Conservation (phyloP, 2,797 vertebrate species). For the Sebastes iracundus region DNA sequence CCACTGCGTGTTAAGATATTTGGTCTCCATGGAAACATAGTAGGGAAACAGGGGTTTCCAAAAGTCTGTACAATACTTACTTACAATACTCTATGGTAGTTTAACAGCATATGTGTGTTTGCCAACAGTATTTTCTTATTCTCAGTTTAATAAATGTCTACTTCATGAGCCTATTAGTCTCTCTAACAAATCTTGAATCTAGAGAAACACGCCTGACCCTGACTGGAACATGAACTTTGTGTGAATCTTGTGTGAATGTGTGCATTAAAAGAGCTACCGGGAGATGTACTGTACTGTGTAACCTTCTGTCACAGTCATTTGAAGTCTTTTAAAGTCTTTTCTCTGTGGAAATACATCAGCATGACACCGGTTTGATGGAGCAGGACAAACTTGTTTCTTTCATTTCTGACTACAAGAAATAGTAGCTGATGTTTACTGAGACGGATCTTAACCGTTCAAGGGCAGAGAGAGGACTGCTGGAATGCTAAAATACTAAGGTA, state of each 20-base stretch:
- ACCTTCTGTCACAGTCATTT: slow-evolving; percentile 1
- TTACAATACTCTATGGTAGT: not conserved
- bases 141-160: not conserved
- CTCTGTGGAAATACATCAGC: not conserved
- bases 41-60: not conserved
- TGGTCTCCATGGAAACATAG: not conserved
- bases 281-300: not conserved
- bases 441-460: slow-evolving; percentile 36
- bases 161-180: not conserved
- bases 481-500: slow-evolving; percentile 3
- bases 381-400: slow-evolving; percentile 7
- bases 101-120: not conserved
- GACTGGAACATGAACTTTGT: not conserved
- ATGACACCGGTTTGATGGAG: slow-evolving; percentile 13
- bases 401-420: not conserved
- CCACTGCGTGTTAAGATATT: not conserved
- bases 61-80: not conserved
- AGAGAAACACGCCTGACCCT: not conserved
- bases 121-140: not conserved
- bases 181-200: not conserved
- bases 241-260: slow-evolving; percentile 7
- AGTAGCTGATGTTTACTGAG: slow-evolving; percentile 4
- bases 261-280: not conserved
- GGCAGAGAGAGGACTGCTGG: not conserved
- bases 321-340: not conserved